Base-by-base conservation (phyloP, 1,140 invertebrate species). In the Drosophila burlai region DNA sequence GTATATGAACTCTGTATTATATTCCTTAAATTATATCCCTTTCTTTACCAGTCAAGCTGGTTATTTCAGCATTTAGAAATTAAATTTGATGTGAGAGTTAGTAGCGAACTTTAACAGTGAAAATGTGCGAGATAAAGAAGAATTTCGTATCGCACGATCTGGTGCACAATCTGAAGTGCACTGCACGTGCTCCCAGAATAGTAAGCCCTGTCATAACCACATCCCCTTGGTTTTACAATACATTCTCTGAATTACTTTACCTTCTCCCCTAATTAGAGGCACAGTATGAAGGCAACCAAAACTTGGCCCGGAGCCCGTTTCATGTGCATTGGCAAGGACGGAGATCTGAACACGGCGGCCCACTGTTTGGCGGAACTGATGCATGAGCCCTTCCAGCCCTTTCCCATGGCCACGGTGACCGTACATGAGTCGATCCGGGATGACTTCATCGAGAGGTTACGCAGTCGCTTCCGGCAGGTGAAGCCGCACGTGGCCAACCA, bases 371-470 rank as follows among this genome's bases (percentile, higher is more conserved):
- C 85, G 0, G 74, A 89, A 24, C 15, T 62, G 0, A 89, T 89
- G 84, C 85, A 89, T 1, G 81, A 89, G 11, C 84, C 84, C 10
- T 89, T 89, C n/a, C 45, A 54, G 15, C 65, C 63, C 0, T 68
- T 79, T 24, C 81, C 84, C 0, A 57, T 90, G 34, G 81, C 81
- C 57, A 42, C 58, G 10, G 84, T 89, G 52, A 78, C 69, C 1
- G 84, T 89, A 6, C 66, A 89, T 0, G 9, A 66, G 0, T 72
- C 84, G 31, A 64, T 89, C 13, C 26, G 29, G 6, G 77, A 89
- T 18, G 78, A 90, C 0, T 89, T 89, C 26, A 73, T 89, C 9
- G 81, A 42, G 36, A 55, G 62, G 15, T 2, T 89, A 5, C 49
- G 74, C 1, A 71, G 38, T 34, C 78, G 78, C 2, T 89, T 89